These are phyloP conservation scores for Chelonus formosanus DNA, from an alignment of 2,888 invertebrate genomes.

Conservation along the genomic window DNA sequence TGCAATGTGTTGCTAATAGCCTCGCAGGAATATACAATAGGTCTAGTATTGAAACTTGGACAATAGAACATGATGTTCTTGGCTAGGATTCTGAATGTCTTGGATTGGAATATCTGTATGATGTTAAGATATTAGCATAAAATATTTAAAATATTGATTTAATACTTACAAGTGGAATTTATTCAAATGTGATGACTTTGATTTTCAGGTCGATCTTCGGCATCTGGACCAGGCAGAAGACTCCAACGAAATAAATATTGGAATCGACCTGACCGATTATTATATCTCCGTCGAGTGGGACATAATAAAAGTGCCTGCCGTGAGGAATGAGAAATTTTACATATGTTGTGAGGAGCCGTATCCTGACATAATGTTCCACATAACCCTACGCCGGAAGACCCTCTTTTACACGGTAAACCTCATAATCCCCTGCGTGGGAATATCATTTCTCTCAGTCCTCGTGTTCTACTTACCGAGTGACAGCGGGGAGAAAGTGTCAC, in stretches of 20 bases:
- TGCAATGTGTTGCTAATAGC: too few species aligned
- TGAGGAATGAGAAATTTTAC: constrained; percentile 91
- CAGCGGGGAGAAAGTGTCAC: constrained; percentile 96
- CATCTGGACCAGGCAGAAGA: constrained; percentile 88
- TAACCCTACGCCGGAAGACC: constrained; percentile 92
- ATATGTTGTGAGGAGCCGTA: constrained; percentile 97
- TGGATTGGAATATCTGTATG: too few species aligned
- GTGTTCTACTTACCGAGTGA: constrained; percentile 98
- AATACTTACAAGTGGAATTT: too few species aligned
- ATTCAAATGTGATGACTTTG: constrained; percentile 3
- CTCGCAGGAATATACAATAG: too few species aligned
- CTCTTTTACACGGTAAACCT: constrained; percentile 97
- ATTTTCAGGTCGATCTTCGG: constrained; percentile 82
- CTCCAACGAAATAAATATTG: constrained; percentile 87
- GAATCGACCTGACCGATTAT: constrained; percentile 92
- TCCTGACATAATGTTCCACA: constrained; percentile 97
- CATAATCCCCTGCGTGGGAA: constrained; percentile 96
- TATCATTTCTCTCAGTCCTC: constrained; percentile 94
- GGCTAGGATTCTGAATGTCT: too few species aligned
- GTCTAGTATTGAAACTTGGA: too few species aligned
- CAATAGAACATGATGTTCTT: too few species aligned
- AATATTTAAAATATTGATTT: too few species aligned
- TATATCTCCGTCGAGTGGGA: constrained; percentile 99
- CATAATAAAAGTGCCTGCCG: constrained; percentile 91
- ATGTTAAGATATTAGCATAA: too few species aligned